phyloP scores from a whole-genome alignment of 1,140 invertebrate genomes.

The Rhizoglyphus robini region DNA sequence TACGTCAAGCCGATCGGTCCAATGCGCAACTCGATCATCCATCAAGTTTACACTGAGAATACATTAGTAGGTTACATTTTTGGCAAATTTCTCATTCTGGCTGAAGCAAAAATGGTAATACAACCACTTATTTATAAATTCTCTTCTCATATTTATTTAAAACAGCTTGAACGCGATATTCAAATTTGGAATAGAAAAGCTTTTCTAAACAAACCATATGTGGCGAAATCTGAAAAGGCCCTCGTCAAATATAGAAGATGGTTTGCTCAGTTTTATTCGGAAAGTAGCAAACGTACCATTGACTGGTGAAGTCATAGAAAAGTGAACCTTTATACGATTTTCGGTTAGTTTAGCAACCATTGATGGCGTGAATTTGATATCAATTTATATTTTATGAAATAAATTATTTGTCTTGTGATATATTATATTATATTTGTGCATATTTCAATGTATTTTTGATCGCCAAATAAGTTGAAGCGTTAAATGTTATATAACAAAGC shows the following conservation, averaged over 20 bases:
- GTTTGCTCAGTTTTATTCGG: slow-evolving; percentile 74
- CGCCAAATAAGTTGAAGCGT: no score
- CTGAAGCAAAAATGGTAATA: slow-evolving; percentile 59
- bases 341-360: not conserved
- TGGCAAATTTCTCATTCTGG: slow-evolving; percentile 50
- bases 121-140: not conserved
- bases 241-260: slow-evolving; percentile 59
- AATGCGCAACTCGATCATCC: slow-evolving; percentile 57
- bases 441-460: no score
- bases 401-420: not conserved
- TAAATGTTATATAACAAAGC: no score
- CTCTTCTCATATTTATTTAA: slow-evolving; percentile 3
- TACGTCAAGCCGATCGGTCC: slow-evolving; percentile 65
- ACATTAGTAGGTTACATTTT: slow-evolving; percentile 43
- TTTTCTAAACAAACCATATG: slow-evolving; percentile 51
- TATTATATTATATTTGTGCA: no score
- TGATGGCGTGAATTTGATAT: not conserved
- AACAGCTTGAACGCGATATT: slow-evolving; percentile 68
- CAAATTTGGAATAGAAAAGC: slow-evolving; percentile 76
- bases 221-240: slow-evolving; percentile 57
- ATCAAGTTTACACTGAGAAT: slow-evolving; percentile 52
- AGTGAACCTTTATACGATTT: not conserved
- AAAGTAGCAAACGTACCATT: slow-evolving; percentile 46
- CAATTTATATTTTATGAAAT: not conserved
- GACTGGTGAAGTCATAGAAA: not conserved